Conservation (phyloP, 2,113 vertebrate species). For the Brachypteracias leptosomus region DNA sequence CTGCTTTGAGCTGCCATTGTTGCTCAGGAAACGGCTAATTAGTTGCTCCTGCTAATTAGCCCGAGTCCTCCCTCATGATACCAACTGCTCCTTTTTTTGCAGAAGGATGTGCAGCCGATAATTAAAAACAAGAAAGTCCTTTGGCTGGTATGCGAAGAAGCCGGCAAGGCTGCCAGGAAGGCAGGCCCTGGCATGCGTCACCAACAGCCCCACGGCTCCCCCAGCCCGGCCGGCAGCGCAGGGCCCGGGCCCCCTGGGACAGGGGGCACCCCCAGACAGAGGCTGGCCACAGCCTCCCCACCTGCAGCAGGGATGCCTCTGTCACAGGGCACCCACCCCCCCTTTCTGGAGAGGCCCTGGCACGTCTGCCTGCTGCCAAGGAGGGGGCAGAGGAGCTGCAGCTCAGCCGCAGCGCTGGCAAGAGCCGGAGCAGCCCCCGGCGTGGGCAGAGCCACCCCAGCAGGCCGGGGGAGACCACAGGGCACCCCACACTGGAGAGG, state of each 20-base stretch:
- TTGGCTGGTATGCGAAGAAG: background rate
- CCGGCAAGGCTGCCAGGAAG: background rate
- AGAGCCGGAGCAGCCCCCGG: background rate
- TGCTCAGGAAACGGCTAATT: constrained; percentile 56
- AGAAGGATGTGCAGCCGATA: background rate
- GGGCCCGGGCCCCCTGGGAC: background rate
- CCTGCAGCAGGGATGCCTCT: rapidly evolving
- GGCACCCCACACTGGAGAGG: background rate
- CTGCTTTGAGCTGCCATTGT: background rate
- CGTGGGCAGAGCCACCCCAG: background rate
- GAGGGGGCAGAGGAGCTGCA: background rate
- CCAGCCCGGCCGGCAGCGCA: background rate
- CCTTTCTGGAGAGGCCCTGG: background rate
- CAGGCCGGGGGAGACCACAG: background rate
- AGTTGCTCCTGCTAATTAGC: constrained; percentile 49
- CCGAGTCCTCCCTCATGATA: background rate
- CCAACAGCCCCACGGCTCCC: background rate
- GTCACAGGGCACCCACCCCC: no score
- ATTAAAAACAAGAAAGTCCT: constrained; percentile 42
- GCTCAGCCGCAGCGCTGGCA: background rate
- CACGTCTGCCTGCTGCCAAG: background rate
- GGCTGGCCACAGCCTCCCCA: background rate
- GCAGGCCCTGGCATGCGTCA: background rate
- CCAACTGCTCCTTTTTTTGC: constrained; percentile 14
- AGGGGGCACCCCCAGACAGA: rapidly evolving